A percentile compares a stretch with the other conserved stretches of the same genome.
Evolutionary conservation across 2,113 vertebrate genomes (phyloP).

Genomic region (Cephalophus harveyi): DNA sequence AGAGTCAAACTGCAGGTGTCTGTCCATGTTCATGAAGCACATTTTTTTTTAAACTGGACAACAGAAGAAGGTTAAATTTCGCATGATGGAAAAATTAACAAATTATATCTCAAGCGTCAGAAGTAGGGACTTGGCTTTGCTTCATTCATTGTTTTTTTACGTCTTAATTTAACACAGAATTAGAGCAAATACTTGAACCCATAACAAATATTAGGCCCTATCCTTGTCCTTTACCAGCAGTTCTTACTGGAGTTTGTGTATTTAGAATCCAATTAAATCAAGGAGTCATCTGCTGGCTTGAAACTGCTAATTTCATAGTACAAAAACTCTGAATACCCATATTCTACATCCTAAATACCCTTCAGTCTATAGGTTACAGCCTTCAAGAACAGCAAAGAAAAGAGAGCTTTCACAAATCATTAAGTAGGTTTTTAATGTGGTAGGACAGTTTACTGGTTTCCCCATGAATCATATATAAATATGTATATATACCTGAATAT

Average conservation of each 20-base stretch:
- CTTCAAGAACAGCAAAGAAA: neutral
- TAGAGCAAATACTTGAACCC: neutral
- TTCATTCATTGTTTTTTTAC: slow-evolving; percentile 42
- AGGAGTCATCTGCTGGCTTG: slow-evolving; percentile 57
- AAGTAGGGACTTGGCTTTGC: slow-evolving; percentile 19
- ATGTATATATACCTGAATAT: neutral
- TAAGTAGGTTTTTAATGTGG: neutral
- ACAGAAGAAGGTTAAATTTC: neutral
- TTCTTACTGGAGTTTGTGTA: neutral
- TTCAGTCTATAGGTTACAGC: neutral
- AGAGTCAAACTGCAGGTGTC: neutral
- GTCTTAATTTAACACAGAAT: slow-evolving; percentile 51
- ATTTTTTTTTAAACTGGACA: neutral
- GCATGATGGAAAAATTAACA: slow-evolving; percentile 45
- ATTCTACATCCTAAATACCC: neutral
- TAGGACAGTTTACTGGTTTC: neutral
- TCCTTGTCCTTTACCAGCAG: neutral
- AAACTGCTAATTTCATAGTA: neutral
- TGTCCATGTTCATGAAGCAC: neutral
- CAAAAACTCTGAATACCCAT: neutral
- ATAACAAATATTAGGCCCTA: neutral
- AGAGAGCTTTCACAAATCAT: neutral
- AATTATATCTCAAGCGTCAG: slow-evolving; percentile 28
- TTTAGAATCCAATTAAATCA: neutral
- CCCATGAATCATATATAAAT: too few relatives aligned